Evolutionary conservation across 2,888 invertebrate genomes (phyloP).

Genomic region (Nymphalis urticae): DNA sequence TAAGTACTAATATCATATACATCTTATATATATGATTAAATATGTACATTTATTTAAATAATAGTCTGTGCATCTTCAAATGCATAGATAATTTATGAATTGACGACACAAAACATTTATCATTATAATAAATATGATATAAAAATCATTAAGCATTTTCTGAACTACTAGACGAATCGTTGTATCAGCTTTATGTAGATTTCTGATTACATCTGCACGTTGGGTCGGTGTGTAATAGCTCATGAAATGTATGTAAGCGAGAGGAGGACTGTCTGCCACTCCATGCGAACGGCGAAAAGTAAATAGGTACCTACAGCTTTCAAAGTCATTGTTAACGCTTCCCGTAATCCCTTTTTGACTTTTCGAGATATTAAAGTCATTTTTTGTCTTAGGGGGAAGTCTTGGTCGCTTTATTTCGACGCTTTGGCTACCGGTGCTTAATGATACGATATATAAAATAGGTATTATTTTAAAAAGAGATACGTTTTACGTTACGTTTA

Average conservation of each 20-base stretch:
- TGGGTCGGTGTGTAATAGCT: conserved; percentile 77
- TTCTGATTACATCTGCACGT: conserved; percentile 43
- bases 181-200: conserved; percentile 50
- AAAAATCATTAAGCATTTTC: too few relatives aligned
- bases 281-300: conserved; percentile 57
- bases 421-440: conserved; percentile 1
- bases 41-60: too few relatives aligned
- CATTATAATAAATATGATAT: too few relatives aligned
- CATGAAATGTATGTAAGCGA: conserved; percentile 81
- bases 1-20: too few relatives aligned
- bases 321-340: conserved; percentile 63
- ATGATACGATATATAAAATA: background rate
- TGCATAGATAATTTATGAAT: too few relatives aligned
- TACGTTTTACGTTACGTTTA: too few relatives aligned
- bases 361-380: conserved; percentile 54
- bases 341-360: conserved; percentile 67
- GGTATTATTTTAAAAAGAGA: too few relatives aligned
- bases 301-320: conserved; percentile 59
- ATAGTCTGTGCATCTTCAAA: too few relatives aligned
- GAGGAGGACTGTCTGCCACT: conserved; percentile 64
- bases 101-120: too few relatives aligned
- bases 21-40: too few relatives aligned
- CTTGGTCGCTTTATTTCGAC: conserved; percentile 36
- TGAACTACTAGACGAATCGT: background rate
- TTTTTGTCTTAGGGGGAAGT: conserved; percentile 51